Conservation (phyloP, 2,113 vertebrate species). For the Scomber scombrus region DNA sequence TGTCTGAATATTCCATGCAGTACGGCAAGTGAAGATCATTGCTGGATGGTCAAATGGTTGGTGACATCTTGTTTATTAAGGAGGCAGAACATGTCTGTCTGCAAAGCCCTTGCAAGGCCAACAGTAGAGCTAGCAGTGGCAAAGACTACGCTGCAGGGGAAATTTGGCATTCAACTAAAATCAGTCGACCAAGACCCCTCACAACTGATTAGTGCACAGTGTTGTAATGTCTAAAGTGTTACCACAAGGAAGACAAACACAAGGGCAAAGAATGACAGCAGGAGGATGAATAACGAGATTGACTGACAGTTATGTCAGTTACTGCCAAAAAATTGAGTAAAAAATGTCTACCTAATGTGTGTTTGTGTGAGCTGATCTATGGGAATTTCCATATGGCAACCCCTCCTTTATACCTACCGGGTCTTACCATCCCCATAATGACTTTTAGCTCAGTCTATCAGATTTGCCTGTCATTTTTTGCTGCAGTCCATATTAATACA, state of each 20-base stretch:
- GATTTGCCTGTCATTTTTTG: constrained; percentile 45
- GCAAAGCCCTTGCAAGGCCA: neutral
- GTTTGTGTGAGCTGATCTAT: constrained; percentile 36
- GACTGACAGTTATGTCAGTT: constrained; percentile 34
- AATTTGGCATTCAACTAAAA: neutral
- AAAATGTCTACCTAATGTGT: constrained; percentile 8
- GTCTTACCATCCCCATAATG: constrained; percentile 15
- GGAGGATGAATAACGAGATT: constrained; percentile 11
- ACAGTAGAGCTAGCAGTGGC: neutral
- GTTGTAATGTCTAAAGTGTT: neutral
- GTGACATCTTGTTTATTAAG: neutral
- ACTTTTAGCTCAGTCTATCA: constrained; percentile 37
- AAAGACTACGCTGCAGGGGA: neutral
- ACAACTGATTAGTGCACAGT: neutral
- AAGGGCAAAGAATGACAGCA: too few species aligned
- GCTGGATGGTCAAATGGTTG: too few species aligned
- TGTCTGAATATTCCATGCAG: too few species aligned
- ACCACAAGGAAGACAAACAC: constrained; percentile 21
- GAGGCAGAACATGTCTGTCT: neutral
- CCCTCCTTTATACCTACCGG: constrained; percentile 39
- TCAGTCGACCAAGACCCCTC: neutral
- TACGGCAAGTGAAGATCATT: too few species aligned
- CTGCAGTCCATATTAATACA: constrained; percentile 36
- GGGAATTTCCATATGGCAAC: constrained; percentile 58
- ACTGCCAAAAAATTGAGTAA: constrained; percentile 24